Percentiles rank a stretch among this genome's conserved stretches.
Conservation (phyloP, 1,140 invertebrate species). For the Dreissena rostriformis region DNA sequence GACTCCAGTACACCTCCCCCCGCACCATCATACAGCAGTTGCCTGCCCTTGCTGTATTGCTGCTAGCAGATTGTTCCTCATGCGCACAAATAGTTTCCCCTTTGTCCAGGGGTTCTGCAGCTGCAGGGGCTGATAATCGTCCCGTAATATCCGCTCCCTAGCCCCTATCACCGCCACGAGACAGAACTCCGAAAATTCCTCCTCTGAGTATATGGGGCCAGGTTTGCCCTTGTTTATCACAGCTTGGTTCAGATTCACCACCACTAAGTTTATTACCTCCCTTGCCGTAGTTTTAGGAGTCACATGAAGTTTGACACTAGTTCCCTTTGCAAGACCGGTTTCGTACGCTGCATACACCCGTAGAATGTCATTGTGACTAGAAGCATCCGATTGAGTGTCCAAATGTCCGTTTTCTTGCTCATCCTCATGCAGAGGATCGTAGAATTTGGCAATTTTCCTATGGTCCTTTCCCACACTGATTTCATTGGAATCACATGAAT, state of each 20-base stretch:
- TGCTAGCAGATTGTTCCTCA: slow-evolving; percentile 77
- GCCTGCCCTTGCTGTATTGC: slow-evolving; percentile 79
- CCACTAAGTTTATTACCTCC: slow-evolving; percentile 96
- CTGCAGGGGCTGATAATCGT: slow-evolving; percentile 95
- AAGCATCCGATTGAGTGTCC: slow-evolving; percentile 26
- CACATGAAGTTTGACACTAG: slow-evolving; percentile 95
- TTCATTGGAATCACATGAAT: slow-evolving; percentile 69
- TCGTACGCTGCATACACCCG: slow-evolving; percentile 97
- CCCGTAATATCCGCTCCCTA: slow-evolving; percentile 93
- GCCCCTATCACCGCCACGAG: slow-evolving; percentile 96
- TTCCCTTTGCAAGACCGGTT: slow-evolving; percentile 94
- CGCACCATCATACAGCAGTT: slow-evolving; percentile 69
- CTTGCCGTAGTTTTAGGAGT: slow-evolving; percentile 93
- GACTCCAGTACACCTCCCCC: too few relatives aligned
- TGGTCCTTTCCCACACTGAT: slow-evolving; percentile 77
- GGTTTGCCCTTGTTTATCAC: slow-evolving; percentile 92
- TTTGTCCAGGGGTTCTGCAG: slow-evolving; percentile 97
- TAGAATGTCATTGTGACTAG: slow-evolving; percentile 74
- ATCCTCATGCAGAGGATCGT: slow-evolving; percentile 72
- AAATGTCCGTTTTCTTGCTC: slow-evolving; percentile 54
- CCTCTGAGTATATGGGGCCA: slow-evolving; percentile 90
- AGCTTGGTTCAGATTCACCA: slow-evolving; percentile 96
- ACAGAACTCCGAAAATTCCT: slow-evolving; percentile 89
- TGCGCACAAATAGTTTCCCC: slow-evolving; percentile 93
- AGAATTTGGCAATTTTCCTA: slow-evolving; percentile 76